phyloP scores from a whole-genome alignment of 2,113 vertebrate species.

The Willisornis vidua region DNA sequence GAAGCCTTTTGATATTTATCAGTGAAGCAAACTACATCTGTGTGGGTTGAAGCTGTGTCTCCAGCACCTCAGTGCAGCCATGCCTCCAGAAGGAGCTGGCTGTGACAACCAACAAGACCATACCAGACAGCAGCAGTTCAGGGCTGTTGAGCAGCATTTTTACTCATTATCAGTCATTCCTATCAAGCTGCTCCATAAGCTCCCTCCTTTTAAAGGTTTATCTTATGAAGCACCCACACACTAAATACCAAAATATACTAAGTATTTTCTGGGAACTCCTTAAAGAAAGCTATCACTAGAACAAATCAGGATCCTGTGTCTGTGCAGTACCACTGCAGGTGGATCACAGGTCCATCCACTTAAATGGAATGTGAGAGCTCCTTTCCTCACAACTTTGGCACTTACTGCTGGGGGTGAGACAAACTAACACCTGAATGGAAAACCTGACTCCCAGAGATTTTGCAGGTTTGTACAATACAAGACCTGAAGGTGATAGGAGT shows the following conservation, averaged over 20 bases:
- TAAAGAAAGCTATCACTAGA: background rate
- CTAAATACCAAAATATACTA: background rate
- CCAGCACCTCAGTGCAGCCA: background rate
- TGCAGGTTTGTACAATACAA: background rate
- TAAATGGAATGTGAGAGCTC: background rate
- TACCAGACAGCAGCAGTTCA: background rate
- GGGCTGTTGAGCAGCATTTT: background rate
- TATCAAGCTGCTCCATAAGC: background rate
- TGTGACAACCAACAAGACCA: background rate
- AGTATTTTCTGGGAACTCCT: background rate
- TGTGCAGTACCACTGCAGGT: background rate
- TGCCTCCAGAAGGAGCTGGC: background rate
- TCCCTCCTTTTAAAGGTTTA: background rate
- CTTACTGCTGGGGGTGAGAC: background rate
- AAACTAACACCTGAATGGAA: background rate
- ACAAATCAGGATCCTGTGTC: background rate
- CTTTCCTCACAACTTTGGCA: background rate
- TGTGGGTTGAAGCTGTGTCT: background rate
- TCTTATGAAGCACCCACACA: background rate
- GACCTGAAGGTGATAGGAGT: background rate
- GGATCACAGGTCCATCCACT: background rate
- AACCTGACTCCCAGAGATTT: background rate
- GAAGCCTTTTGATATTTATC: background rate
- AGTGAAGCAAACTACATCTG: background rate
- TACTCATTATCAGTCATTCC: slow-evolving; percentile 27